Conservation (phyloP, 2,888 invertebrate species). For the Noctua janthe region DNA sequence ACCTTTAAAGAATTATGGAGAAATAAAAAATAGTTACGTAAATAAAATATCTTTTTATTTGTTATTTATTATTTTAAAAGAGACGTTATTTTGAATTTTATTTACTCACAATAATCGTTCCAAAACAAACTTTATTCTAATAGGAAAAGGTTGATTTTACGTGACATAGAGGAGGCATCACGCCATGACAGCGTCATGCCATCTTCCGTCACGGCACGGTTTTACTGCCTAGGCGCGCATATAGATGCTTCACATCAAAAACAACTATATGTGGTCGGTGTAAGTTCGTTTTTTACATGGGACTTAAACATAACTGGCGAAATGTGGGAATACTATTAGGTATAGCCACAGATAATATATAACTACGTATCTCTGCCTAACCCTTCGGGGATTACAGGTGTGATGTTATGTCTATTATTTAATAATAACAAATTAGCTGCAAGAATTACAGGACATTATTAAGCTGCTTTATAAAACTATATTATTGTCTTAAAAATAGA, state of each 20-base stretch:
- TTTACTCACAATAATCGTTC: no score
- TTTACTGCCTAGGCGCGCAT: no score
- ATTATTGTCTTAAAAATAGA: constrained; percentile 40
- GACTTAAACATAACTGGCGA: background rate
- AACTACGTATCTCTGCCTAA: background rate
- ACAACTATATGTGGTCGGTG: no score
- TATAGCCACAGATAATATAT: background rate
- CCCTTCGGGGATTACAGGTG: background rate
- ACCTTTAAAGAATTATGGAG: no score
- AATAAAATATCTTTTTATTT: no score
- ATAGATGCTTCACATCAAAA: background rate
- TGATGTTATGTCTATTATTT: background rate
- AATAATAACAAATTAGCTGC: constrained; percentile 30
- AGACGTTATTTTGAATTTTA: no score
- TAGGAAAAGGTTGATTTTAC: no score
- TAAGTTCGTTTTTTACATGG: background rate
- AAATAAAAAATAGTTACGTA: no score
- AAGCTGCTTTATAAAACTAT: constrained; percentile 37
- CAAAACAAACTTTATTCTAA: background rate
- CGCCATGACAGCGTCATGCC: no score
- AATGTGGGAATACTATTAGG: background rate
- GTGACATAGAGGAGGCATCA: no score
- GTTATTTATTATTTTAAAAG: no score
- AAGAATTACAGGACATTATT: background rate
- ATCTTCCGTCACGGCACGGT: no score